Percentiles rank a stretch among this genome's conserved stretches.
Evolutionary conservation across 2,888 invertebrate species (phyloP).

Genomic region (Cheilosia urbana): DNA sequence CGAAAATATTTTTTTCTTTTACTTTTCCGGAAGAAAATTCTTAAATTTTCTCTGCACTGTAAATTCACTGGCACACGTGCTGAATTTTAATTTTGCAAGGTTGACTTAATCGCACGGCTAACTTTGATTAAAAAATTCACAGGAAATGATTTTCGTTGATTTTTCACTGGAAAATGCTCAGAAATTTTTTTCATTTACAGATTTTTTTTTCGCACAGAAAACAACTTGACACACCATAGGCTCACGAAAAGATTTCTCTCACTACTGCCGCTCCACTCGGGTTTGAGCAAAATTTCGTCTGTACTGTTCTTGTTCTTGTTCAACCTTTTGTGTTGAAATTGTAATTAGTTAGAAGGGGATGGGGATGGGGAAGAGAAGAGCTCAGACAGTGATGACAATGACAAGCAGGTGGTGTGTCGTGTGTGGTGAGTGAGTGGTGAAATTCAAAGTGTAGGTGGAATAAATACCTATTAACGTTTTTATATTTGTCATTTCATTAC

Average conservation of each 20-base stretch:
- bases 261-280: constrained; percentile 46
- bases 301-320: no score
- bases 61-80: constrained; percentile 1
- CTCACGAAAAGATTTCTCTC: constrained; percentile 62
- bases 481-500: no score
- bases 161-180: constrained; percentile 30
- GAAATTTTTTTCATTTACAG: not conserved
- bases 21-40: not conserved
- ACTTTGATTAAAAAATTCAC: not conserved
- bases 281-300: no score
- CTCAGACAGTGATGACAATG: not conserved
- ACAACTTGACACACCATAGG: constrained; percentile 32
- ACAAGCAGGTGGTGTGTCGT: not conserved
- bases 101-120: constrained; percentile 14
- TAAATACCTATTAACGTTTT: no score
- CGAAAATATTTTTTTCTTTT: constrained; percentile 5
- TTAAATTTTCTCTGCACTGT: constrained; percentile 11
- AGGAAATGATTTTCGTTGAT: not conserved
- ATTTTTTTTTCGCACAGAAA: constrained; percentile 45
- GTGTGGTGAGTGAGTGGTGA: not conserved
- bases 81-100: not conserved
- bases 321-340: no score
- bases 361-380: not conserved
- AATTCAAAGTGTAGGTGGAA: not conserved
- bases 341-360: not conserved